These are phyloP conservation scores for Lasioglossum vierecki DNA, from an alignment of 2,888 invertebrate species.

Conservation along the genomic window DNA sequence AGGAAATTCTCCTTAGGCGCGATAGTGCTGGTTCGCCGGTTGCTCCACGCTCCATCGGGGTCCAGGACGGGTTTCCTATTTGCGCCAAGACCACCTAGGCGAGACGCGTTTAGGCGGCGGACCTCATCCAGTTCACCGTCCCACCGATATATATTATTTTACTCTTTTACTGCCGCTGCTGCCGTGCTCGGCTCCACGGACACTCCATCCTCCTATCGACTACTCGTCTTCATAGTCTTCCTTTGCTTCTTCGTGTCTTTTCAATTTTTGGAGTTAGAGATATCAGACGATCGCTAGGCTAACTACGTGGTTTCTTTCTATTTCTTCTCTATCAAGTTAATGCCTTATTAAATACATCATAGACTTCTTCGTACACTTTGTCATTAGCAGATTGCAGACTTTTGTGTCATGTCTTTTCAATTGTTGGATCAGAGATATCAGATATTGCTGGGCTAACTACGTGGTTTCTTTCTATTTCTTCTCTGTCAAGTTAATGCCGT, in stretches of 20 bases:
- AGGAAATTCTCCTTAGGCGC: constrained; percentile 53
- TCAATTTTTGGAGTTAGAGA: not conserved
- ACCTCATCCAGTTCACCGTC: constrained; percentile 46
- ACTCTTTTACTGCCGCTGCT: not conserved
- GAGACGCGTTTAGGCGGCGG: constrained; percentile 56
- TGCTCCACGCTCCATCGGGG: constrained; percentile 49
- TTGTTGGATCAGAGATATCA: too few relatives aligned
- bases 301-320: too few relatives aligned
- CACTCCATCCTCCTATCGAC: not conserved
- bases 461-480: too few relatives aligned
- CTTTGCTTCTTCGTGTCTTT: not conserved
- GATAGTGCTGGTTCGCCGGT: constrained; percentile 26
- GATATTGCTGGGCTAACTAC: too few relatives aligned
- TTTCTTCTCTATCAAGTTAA: too few relatives aligned
- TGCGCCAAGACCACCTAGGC: constrained; percentile 61
- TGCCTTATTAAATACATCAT: too few relatives aligned
- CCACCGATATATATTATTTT: constrained; percentile 35
- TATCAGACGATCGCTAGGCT: not conserved
- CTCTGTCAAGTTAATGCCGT: too few relatives aligned
- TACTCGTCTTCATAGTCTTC: not conserved
- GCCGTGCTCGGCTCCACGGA: not conserved
- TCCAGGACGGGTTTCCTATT: constrained; percentile 66
- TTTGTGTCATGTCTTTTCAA: too few relatives aligned
- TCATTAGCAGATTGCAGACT: too few relatives aligned
- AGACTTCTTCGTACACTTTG: too few relatives aligned